Evolutionary conservation across 2,888 invertebrate genomes (phyloP), one percentile per base, ranked within the genome.

Genomic region (Clunio marinus): DNA sequence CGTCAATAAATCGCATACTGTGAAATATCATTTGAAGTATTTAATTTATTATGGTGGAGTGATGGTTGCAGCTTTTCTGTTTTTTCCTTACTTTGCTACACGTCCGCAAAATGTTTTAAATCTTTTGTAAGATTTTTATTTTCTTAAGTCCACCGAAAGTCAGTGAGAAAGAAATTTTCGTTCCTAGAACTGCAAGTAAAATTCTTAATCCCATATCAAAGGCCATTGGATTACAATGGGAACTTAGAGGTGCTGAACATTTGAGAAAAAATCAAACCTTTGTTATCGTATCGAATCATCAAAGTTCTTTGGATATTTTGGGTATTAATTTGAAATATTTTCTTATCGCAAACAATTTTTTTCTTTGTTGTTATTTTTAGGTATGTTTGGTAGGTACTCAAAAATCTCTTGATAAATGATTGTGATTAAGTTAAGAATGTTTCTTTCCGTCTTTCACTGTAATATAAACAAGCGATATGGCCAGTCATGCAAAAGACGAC

Each of bases 211-310:
- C 24, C 20, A 63, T 63, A 25, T 62, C 62, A 24, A 62, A 62
- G 22, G 78, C 91, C 70, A 81, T 93, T 69, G 91, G 91, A n/a
- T 80, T 93, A 72, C 84, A 87, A 78, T 92, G 91, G 89, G n/a
- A n/a, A n/a, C n/a, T 93, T 62, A 82, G 87, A 73, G 91, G 91
- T 57, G 81, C 84, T 74, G 89, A 93, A 75, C 82, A 91, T 75
- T 83, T 93, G 77, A 86, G 87, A 75, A 86, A 86, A 74, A 88
- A 93, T 72, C 84, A 87, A 75, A 87, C 94, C 22, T 92, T 84
- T 76, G 88, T 96, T 71, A 87, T 96, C 60, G 89, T 95, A 71
- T 88, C 90, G 57, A 96, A 96, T 80, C 96, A 96, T 80, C 96
- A 96, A 78, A 94, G 93, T 76, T 91, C 92, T 41, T 15, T 62